These are phyloP conservation scores for Volucella bombylans DNA, from an alignment of 2,888 invertebrate species.

Conservation along the genomic window DNA sequence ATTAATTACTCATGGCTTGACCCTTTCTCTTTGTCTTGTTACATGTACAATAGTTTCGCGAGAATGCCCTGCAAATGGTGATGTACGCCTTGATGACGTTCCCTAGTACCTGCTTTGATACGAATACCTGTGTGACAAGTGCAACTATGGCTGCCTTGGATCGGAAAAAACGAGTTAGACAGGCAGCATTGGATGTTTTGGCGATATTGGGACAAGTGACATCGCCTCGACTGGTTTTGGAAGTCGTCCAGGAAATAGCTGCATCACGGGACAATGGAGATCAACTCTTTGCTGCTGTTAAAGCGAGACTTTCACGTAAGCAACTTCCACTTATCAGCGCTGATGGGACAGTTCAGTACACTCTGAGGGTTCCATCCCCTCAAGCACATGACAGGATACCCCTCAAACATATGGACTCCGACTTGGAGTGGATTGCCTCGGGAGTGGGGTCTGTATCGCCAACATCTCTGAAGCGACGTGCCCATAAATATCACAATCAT, in stretches of 20 bases:
- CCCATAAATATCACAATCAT: conserved; percentile 75
- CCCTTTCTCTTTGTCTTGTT: conserved; percentile 18
- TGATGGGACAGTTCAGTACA: conserved; percentile 90
- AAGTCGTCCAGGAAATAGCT: conserved; percentile 85
- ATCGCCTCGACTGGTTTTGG: conserved; percentile 85
- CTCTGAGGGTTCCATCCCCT: conserved; percentile 85
- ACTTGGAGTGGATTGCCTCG: conserved; percentile 90
- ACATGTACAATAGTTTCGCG: conserved; percentile 84
- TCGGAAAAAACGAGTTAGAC: conserved; percentile 89
- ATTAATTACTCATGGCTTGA: conserved; percentile 58
- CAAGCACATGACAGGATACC: conserved; percentile 76
- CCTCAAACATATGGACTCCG: conserved; percentile 84
- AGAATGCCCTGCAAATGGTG: conserved; percentile 89
- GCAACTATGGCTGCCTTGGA: conserved; percentile 82
- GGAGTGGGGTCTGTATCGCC: conserved; percentile 86
- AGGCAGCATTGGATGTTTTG: conserved; percentile 90
- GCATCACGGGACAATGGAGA: conserved; percentile 82
- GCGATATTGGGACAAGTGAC: conserved; percentile 90
- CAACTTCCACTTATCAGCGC: conserved; percentile 88
- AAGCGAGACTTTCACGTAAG: conserved; percentile 88
- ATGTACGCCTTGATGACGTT: conserved; percentile 90
- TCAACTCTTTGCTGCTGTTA: conserved; percentile 87
- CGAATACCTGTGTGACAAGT: conserved; percentile 82
- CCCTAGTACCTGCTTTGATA: conserved; percentile 89
- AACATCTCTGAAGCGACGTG: conserved; percentile 82